Evolutionary conservation across 2,797 vertebrate genomes (phyloP), one percentile per base, ranked within the genome.

Genomic region (Etheostoma perlongum): DNA sequence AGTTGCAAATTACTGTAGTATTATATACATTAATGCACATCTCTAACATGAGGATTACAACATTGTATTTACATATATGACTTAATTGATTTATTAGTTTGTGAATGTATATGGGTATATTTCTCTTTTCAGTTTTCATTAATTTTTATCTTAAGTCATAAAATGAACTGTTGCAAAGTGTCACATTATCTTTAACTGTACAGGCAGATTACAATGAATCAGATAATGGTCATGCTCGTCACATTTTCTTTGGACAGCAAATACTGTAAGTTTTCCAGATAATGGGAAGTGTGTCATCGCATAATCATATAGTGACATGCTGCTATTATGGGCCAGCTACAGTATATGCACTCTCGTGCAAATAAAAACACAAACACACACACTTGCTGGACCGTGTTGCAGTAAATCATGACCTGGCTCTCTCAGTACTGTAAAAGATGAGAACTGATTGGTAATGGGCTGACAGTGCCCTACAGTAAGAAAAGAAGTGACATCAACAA

Each of bases 401-500:
- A 71, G 55, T 53, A 40, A 74, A 67, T 64, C 62, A 19, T 11
- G 54, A 33, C 9, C 25, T n/a, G 42, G 12, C 23, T 44, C 23
- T 52, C 57, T 60, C 46, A 36, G 9, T 36, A 36, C 33, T 36
- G 33, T 36, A 36, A 36, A 3, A 53, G 23, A 77, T 61, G 19
- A 67, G 67, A 48, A 44, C 60, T 71, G 81, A 82, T 47, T 74
- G 85, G 79, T 66, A 85, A 79, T 19, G 33, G 51, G 55, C 23
- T 66, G 58, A 74, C 48, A 12, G 62, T 46, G 69, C 67, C 47
- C 61, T 62, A 74, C 59, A 60, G 68, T 76, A 54, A 80, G 74
- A 85, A 66, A 70, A 40, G 36, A 40, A 40, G 36, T 79, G 84
- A 87, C 81, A 76, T 71, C 63, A 78, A 58, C 74, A 76, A 71